phyloP scores from a whole-genome alignment of 2,113 vertebrate species.

The Sterna hirundo region DNA sequence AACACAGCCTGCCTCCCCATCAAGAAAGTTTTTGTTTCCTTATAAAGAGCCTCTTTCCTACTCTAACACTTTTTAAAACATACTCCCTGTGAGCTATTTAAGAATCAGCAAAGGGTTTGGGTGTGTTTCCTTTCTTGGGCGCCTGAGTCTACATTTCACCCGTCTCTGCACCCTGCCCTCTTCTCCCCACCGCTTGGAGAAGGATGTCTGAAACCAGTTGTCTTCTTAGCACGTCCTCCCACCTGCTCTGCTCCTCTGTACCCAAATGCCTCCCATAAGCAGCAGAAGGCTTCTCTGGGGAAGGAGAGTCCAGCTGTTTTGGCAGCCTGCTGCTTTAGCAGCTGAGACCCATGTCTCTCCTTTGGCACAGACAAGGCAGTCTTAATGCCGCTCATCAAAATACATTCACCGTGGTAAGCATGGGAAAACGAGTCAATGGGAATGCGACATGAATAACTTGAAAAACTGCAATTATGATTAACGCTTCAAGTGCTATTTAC shows the following conservation, averaged over 20 bases:
- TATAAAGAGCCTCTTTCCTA: not conserved
- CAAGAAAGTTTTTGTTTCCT: not conserved
- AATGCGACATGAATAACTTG: not conserved
- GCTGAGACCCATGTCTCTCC: not conserved
- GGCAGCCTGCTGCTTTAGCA: not conserved
- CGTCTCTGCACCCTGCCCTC: not conserved
- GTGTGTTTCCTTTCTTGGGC: not conserved
- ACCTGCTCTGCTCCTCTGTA: not conserved
- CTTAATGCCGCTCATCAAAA: not conserved
- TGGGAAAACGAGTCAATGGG: not conserved
- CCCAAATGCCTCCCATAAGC: not conserved
- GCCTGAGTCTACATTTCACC: not conserved
- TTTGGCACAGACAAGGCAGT: not conserved
- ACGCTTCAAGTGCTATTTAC: constrained; percentile 12
- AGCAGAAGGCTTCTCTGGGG: not conserved
- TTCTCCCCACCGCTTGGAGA: not conserved
- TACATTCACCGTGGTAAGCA: not conserved
- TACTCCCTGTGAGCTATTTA: not conserved
- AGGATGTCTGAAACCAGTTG: not conserved
- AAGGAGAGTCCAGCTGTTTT: not conserved
- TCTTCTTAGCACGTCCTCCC: not conserved
- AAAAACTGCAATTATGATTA: constrained; percentile 7
- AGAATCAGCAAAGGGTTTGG: not conserved
- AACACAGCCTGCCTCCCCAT: not conserved
- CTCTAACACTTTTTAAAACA: not conserved